Conservation (phyloP, 35 echinoderm and acorn worm genomes). For the Heliocidaris erythrogramma region DNA sequence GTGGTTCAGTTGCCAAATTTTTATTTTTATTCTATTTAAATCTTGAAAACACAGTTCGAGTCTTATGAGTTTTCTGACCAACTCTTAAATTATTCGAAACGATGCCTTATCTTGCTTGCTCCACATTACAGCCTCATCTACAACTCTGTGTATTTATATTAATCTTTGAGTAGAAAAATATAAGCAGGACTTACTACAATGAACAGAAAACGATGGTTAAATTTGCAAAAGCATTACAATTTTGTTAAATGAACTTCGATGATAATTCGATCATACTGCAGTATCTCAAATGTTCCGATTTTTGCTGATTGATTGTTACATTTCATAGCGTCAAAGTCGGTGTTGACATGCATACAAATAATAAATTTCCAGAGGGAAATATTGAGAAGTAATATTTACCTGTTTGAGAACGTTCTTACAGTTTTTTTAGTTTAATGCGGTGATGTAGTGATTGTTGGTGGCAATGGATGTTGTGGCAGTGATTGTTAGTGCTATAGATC, state of each 20-base stretch:
- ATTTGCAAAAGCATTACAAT: not conserved
- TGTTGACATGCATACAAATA: not conserved
- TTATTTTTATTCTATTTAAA: slow-evolving; percentile 3
- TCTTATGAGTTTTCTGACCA: not conserved
- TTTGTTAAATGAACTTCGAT: not conserved
- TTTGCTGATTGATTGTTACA: not conserved
- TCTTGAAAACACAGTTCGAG: not conserved
- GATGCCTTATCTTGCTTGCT: not conserved
- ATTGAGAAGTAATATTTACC: not conserved
- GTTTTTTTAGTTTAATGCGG: not conserved
- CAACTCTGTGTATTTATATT: not conserved
- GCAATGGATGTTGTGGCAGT: not conserved
- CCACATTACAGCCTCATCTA: not conserved
- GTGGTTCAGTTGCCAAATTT: not conserved
- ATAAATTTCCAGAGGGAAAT: not conserved
- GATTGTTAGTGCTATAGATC: no score
- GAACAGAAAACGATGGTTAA: not conserved
- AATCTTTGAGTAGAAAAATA: not conserved
- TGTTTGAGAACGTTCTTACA: not conserved
- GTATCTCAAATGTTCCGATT: no score
- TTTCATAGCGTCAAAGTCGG: not conserved
- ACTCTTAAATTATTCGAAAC: not conserved
- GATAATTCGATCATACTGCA: not conserved
- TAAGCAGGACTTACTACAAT: not conserved
- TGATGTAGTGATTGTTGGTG: not conserved